Conservation (phyloP, 1,140 invertebrate species). For the Tachypleus tridentatus region DNA sequence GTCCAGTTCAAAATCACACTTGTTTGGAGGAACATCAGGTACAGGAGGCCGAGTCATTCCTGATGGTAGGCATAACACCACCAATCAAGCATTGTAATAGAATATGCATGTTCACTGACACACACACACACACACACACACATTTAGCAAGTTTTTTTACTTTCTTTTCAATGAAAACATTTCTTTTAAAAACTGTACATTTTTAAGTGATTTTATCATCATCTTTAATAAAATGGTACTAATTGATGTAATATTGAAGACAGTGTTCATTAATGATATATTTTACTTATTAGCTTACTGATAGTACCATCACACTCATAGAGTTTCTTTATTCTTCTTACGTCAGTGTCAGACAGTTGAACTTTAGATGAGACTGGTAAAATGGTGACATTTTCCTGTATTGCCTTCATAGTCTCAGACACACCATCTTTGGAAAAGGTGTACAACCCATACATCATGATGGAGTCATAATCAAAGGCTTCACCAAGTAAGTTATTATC, state of each 20-base stretch:
- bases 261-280: too few relatives aligned
- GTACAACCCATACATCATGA: conserved; percentile 34
- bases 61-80: too few relatives aligned
- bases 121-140: too few relatives aligned
- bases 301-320: not conserved
- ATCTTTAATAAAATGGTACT: too few relatives aligned
- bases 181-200: too few relatives aligned
- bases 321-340: not conserved
- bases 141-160: too few relatives aligned
- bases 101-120: too few relatives aligned
- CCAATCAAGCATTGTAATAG: too few relatives aligned
- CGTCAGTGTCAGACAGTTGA: not conserved
- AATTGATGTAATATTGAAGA: too few relatives aligned
- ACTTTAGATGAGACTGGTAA: not conserved
- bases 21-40: not conserved
- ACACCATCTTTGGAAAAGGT: conserved; percentile 30
- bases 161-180: too few relatives aligned
- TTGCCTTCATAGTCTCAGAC: conserved; percentile 30
- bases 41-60: not conserved
- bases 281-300: too few relatives aligned
- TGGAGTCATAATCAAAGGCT: conserved; percentile 31
- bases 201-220: too few relatives aligned
- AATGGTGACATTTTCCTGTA: not conserved
- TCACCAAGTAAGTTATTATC: conserved; percentile 16
- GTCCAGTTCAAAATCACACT: not conserved